Evolutionary conservation across 37 sponge, comb jelly and placozoan species (phyloP).

Genomic region (Amphimedon queenslandica): DNA sequence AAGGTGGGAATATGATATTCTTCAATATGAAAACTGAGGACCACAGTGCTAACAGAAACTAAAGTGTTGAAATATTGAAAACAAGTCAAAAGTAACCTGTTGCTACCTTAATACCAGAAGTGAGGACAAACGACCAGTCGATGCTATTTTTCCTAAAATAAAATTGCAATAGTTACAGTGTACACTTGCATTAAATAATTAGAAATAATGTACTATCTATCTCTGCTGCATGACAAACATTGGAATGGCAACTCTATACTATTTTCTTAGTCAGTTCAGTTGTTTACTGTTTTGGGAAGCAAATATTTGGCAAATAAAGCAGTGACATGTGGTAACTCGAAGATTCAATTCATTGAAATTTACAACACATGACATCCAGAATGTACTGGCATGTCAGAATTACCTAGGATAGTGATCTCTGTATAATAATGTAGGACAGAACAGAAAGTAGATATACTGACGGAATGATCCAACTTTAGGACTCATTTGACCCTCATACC

Average conservation of each 20-base stretch:
- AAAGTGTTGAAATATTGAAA: neutral
- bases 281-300: too few species aligned
- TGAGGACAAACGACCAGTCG: neutral
- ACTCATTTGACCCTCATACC: conserved; percentile 62
- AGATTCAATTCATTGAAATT: neutral
- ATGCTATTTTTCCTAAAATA: neutral
- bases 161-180: neutral
- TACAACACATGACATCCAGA: too few species aligned
- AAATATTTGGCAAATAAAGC: too few species aligned
- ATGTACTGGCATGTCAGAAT: neutral
- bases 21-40: neutral
- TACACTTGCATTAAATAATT: too few species aligned
- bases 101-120: neutral
- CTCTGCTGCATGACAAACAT: too few species aligned
- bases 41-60: neutral
- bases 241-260: too few species aligned
- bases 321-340: neutral
- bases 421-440: conserved; percentile 75
- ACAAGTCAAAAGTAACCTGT: neutral
- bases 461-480: conserved; percentile 53
- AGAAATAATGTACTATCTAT: too few species aligned
- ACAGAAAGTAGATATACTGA: conserved; percentile 71
- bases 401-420: conserved; percentile 79
- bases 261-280: too few species aligned
- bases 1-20: neutral